Percentiles rank a stretch among this genome's conserved stretches.
phyloP scores from a whole-genome alignment of 2,113 vertebrate genomes.

The Meleagris gallopavo region DNA sequence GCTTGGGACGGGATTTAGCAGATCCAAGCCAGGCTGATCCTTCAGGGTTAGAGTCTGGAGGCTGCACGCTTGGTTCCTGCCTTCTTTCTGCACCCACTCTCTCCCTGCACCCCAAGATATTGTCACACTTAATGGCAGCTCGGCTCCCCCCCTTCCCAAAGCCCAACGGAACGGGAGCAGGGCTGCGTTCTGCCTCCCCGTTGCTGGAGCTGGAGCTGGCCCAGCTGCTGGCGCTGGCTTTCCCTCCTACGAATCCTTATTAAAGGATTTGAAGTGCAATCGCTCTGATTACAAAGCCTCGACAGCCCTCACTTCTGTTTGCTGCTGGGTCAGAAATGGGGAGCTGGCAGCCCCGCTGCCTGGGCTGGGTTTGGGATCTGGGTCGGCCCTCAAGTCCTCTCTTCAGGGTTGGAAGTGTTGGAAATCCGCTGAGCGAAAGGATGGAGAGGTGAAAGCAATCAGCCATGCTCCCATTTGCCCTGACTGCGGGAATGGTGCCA shows the following conservation, averaged over 20 bases:
- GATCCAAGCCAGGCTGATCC: not conserved
- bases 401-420: not conserved
- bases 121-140: not conserved
- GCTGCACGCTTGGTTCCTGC: not conserved
- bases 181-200: not conserved
- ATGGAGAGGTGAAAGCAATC: not conserved
- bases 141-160: not conserved
- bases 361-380: not conserved
- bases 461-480: rapidly evolving
- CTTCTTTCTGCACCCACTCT: rapidly evolving
- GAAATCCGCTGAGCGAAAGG: rapidly evolving
- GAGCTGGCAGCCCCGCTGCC: not conserved
- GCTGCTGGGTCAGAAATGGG: not conserved
- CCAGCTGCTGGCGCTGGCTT: not conserved
- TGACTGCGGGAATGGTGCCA: rapidly evolving
- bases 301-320: rapidly evolving
- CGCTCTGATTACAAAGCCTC: not conserved
- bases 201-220: not conserved
- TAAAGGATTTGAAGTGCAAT: constrained; percentile 10
- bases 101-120: not conserved
- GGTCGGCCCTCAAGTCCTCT: not conserved
- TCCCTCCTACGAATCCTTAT: not conserved
- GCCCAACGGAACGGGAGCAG: rapidly evolving
- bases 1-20: rapidly evolving
- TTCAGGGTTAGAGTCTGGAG: not conserved